Base-by-base conservation (phyloP, 53 echinoderm and acorn worm genomes). In the Hippasteria phrygiana region DNA sequence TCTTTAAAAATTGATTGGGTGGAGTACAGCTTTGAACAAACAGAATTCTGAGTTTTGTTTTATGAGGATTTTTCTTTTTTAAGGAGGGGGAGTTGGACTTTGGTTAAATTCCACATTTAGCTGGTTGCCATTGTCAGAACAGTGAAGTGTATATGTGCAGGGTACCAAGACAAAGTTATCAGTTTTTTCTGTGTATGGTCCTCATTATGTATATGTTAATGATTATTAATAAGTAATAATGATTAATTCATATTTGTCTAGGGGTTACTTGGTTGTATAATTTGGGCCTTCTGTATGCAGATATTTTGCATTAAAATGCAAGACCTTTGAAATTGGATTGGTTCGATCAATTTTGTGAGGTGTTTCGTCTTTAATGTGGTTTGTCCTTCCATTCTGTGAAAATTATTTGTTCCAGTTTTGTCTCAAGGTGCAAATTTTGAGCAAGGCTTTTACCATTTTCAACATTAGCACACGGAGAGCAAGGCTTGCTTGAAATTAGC, bases 251-350 rank as follows among this genome's bases (percentile, higher is more conserved):
- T 85, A 71, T 85, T 5, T 66, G 65, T 64, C n/a, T 47, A 36
- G 45, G 83, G 83, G 83, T 83, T 83, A 20, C 62, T 83, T 73
- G 65, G 85, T 70, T 85, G 85, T 85, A 85, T 85, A 85, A 85
- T 85, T 85, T 85, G 69, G 85, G 85, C 85, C 71, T 85, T 85
- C 70, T 51, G 70, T 85, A 69, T 85, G 69, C 85, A 85, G 85
- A 66, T 50, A 45, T 47, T 85, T 82, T 90, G 82, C 90, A 90
- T 90, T 90, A 90, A 90, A 90, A 90, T 90, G 90, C 90, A 90
- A 90, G 62, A 73, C 55, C 32, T 81, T 70, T 67, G 50, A 84
- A 70, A 51, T 62, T 26, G 9, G 3, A 5, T 72, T 72, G 20
- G 2, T 72, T 72, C 20, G 73, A 11, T 31, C n/a, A n/a, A n/a